A percentile compares a stretch with the other conserved stretches of the same genome.
phyloP scores from a whole-genome alignment of 1,140 invertebrate species.

The Drosophila willistoni region DNA sequence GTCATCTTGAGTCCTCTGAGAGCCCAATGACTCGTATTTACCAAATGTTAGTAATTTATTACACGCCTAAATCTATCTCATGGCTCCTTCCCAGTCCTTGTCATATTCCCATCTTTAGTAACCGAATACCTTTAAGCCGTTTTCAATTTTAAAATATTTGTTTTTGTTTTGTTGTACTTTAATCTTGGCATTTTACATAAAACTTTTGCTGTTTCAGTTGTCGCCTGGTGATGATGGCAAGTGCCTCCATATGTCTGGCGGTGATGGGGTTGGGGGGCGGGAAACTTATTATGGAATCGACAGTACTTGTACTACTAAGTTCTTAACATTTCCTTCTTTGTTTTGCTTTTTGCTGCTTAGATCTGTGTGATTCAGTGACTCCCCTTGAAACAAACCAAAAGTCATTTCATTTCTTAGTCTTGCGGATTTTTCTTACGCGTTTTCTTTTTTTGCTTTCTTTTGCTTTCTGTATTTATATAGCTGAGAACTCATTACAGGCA shows the following conservation, averaged over 20 bases:
- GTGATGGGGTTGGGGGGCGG: not conserved
- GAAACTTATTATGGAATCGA: constrained; percentile 44
- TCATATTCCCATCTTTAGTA: too few relatives aligned
- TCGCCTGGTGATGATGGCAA: constrained; percentile 1
- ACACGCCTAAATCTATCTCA: too few relatives aligned
- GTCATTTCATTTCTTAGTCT: constrained; percentile 49
- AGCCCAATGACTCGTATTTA: too few relatives aligned
- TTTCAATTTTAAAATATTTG: not conserved
- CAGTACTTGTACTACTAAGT: constrained; percentile 29
- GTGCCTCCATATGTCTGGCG: not conserved
- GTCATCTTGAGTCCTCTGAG: too few relatives aligned
- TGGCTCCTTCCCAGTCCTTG: too few relatives aligned
- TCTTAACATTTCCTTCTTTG: constrained; percentile 10
- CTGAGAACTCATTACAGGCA: constrained; percentile 45
- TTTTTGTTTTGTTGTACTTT: not conserved
- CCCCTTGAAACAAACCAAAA: constrained; percentile 48
- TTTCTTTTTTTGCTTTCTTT: constrained; percentile 15
- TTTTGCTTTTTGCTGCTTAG: constrained; percentile 24
- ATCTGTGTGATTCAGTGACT: not conserved
- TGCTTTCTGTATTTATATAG: constrained; percentile 11
- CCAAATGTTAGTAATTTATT: too few relatives aligned
- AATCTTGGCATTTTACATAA: not conserved
- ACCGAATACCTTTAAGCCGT: not conserved
- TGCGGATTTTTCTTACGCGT: not conserved
- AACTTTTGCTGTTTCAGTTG: not conserved